Base-by-base conservation (phyloP, 2,797 vertebrate genomes). In the Enteromius argenteus region DNA sequence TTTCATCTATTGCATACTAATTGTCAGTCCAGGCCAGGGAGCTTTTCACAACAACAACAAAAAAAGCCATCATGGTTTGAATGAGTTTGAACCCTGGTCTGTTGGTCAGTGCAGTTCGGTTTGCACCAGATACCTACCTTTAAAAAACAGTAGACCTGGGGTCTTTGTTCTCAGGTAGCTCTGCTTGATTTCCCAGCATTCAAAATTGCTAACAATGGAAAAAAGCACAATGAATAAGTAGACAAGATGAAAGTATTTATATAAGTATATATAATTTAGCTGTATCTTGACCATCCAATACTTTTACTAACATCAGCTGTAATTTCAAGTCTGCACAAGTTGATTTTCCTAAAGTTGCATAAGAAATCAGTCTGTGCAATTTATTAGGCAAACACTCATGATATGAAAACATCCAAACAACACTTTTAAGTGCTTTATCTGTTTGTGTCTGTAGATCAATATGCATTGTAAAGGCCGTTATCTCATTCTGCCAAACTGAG, bases 131-230 rank as follows among this genome's bases (percentile, higher is more conserved):
- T 15, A 82, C 84, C 85, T 66, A 94, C 95, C 94, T 91, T 89
- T 92, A 4, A 94, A 90, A 27, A 81, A 85, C 3, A 94, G 86
- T 19, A 68, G 86, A 37, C 94, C 94, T 0, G 83, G 71, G 6
- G 77, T 91, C 21, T 88, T 37, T 8, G 92, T 92, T 30, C 84
- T 42, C 84, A 91, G 4, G 75, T 95, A 95, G 32, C 91, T 68
- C 72, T 96, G 94, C 69, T 90, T 80, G 82, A 96, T 95, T 85
- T 96, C 93, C 94, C 94, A 95, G 85, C 95, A 95, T 81, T 93
- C 92, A 85, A 93, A 94, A 84, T 93, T 91, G 80, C 95, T 96
- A 44, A 77, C 23, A 85, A 35, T 8, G 27, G 46, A 13, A 49
- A 37, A 37, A 68, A 39, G 5, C 32, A 80, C 27, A 66, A 27